Percentiles rank a stretch among this genome's conserved stretches.
phyloP scores from a whole-genome alignment of 2,113 vertebrate species.

The Ammodytes marinus region DNA sequence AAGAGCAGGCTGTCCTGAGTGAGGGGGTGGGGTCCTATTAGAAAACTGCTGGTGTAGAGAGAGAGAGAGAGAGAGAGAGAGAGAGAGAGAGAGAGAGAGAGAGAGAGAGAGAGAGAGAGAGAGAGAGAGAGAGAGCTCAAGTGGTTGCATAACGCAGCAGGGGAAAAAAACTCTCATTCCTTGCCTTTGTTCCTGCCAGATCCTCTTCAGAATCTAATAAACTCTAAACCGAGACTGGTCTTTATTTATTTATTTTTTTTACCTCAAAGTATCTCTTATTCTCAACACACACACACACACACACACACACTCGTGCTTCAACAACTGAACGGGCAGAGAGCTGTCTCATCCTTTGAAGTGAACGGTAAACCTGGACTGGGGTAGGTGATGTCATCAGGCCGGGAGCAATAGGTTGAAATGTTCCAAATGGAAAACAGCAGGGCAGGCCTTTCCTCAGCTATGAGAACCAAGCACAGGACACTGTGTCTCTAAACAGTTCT shows the following conservation, averaged over 20 bases:
- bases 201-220: slow-evolving; percentile 82
- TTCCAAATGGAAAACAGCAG: slow-evolving; percentile 79
- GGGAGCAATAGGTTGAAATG: slow-evolving; percentile 72
- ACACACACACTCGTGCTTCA: slow-evolving; percentile 38
- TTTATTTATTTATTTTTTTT: slow-evolving; percentile 44
- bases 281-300: slow-evolving; percentile 53
- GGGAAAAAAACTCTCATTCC: slow-evolving; percentile 75
- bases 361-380: slow-evolving; percentile 66
- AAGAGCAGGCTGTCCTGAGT: slow-evolving; percentile 81
- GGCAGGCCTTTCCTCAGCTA: slow-evolving; percentile 50
- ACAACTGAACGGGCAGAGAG: slow-evolving; percentile 56
- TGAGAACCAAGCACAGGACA: slow-evolving; percentile 65
- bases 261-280: slow-evolving; percentile 74
- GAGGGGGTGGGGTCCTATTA: slow-evolving; percentile 81
- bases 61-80: slow-evolving; percentile 48
- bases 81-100: slow-evolving; percentile 49
- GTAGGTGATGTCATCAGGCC: slow-evolving; percentile 74
- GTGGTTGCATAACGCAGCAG: slow-evolving; percentile 83
- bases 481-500: slow-evolving; percentile 74
- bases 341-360: slow-evolving; percentile 72
- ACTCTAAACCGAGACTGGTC: slow-evolving; percentile 77
- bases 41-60: slow-evolving; percentile 72
- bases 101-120: slow-evolving; percentile 52
- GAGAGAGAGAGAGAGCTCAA: slow-evolving; percentile 64
- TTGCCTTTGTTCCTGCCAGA: slow-evolving; percentile 83